Base-by-base conservation (phyloP, 2,113 vertebrate genomes). In the Oryzias curvinotus region DNA sequence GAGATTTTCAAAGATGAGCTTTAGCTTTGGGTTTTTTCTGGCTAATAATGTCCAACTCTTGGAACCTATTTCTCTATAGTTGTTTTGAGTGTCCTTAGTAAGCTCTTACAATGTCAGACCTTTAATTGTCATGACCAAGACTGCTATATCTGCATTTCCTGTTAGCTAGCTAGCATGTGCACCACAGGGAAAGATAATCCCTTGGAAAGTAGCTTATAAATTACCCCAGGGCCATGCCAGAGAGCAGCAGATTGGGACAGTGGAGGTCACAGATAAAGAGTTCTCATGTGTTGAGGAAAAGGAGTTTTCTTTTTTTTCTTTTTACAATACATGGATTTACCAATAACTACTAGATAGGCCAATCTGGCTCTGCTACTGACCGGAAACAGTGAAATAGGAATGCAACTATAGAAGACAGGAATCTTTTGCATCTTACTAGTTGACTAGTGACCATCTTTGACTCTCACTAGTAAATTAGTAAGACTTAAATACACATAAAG, bases 151-250 rank as follows among this genome's bases (percentile, higher is more conserved):
- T 74, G 67, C 65, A 70, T 70, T 73, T 68, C 58, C 68, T 65
- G 69, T 66, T 64, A 16, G 41, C 68, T 75, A 57, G 63, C 67
- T 49, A 62, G 68, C 60, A 71, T 75, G 85, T 68, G 79, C 85
- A 88, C 70, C 70, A 79, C 83, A 75, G 88, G 81, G 77, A 84
- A 87, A 83, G 85, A 80, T 91, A 88, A 91, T 91, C 91, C 85
- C 0, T 23, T 28, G 57, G 54, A 90, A 91, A 92, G 90, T 77
- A 85, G 91, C 87, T 92, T 92, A 90, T 79, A 82, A 90, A 89
- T 88, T 90, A 91, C 87, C 87, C 65, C 28, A 28, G 36, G 71
- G 66, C 74, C 77, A 77, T 77, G 64, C 72, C 80, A 87, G 79
- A 84, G 84, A 87, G 74, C 82, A 88, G 65, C 81, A 86, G 78